Evolutionary conservation across 1,140 invertebrate genomes (phyloP), one percentile per base, ranked within the genome.

Genomic region (Platyscapa corneri): DNA sequence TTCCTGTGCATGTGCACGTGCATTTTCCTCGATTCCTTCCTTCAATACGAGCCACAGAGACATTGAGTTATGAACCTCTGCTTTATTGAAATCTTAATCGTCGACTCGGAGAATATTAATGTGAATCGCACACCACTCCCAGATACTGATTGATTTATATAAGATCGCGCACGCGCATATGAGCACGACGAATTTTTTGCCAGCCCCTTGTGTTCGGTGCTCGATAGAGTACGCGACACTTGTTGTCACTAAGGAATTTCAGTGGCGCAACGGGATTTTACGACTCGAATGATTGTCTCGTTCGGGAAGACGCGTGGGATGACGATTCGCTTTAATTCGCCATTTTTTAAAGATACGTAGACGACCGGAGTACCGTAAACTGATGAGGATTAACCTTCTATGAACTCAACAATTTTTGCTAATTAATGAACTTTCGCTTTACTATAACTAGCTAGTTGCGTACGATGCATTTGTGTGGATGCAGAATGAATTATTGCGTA

Each of bases 81-180:
- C 42, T 83, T 72, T 67, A 83, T 83, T 77, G 82, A 83, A 83
- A 83, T 83, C 74, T 83, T 77, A 83, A 83, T 83, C 82, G 82
- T 27, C 53, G 18, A n/a, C 34, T 27, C 74, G 37, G 18, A 37
- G 37, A 56, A 83, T 75, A 75, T 75, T 83, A 83, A 83, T 76
- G 53, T 23, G 37, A 8, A 53, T 74, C 72, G 53, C 82, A 56
- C 74, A 37, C 49, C 30, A 23, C 46, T 27, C 42, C n/a, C 23
- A 67, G 32, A 46, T 65, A 32, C 37, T 27, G 64, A 83, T 83
- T 83, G 82, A 83, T 83, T 60, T 74, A 74, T 81, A 76, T 8
- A 64, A 30, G 27, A 27, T 65, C n/a, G 65, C 27, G 32, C 49
- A 16, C 42, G 49, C 8, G 49, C 10, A 53, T 46, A 46, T 46